Percentiles rank a stretch among this genome's conserved stretches.
phyloP scores from a whole-genome alignment of 2,113 vertebrate species.

The Heterotis niloticus region DNA sequence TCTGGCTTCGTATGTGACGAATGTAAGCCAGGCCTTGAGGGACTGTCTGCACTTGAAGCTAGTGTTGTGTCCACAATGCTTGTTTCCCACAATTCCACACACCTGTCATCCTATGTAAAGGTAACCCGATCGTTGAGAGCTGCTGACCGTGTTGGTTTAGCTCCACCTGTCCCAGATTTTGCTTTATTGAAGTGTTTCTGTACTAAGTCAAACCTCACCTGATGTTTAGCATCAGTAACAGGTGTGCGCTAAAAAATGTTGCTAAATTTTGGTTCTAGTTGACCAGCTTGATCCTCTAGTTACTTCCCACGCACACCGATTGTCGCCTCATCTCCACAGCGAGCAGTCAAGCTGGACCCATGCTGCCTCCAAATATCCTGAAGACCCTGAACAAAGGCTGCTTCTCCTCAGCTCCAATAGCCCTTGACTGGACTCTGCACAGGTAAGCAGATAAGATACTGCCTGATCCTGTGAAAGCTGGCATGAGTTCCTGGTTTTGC shows the following conservation, averaged over 20 bases:
- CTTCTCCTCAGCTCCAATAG: neutral
- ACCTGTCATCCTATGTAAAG: neutral
- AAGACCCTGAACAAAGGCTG: neutral
- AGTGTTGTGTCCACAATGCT: neutral
- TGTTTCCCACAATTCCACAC: neutral
- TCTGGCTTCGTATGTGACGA: neutral
- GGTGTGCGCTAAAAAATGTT: too few species aligned
- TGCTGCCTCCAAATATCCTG: too few species aligned
- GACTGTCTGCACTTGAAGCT: neutral
- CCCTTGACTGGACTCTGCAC: constrained; percentile 22
- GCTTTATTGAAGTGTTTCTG: neutral
- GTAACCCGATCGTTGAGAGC: neutral
- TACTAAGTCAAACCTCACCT: too few species aligned
- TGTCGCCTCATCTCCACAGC: too few species aligned
- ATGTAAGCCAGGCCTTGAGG: neutral
- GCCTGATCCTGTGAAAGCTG: constrained; percentile 8
- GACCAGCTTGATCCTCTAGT: too few species aligned
- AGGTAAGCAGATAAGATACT: constrained; percentile 24
- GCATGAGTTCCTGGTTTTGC: constrained; percentile 12
- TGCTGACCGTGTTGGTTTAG: neutral
- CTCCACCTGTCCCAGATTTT: neutral
- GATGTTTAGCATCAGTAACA: too few species aligned
- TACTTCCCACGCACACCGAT: too few species aligned
- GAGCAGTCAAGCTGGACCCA: too few species aligned
- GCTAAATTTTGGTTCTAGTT: too few species aligned